phyloP scores from a whole-genome alignment of 2,797 vertebrate genomes.

The Lacerta agilis region DNA sequence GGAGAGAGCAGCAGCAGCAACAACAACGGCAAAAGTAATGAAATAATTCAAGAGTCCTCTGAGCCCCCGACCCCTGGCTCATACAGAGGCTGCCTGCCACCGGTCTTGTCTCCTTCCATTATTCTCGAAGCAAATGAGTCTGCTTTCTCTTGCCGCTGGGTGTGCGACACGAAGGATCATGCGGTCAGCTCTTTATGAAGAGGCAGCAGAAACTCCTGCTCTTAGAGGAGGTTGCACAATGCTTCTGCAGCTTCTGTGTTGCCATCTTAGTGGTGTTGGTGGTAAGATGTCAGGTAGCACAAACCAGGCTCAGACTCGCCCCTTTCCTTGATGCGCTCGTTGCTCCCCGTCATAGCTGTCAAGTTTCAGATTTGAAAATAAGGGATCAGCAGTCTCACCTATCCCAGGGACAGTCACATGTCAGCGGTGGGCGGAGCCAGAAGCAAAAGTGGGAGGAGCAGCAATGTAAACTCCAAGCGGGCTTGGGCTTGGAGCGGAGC shows the following conservation, averaged over 20 bases:
- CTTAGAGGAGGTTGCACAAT: background rate
- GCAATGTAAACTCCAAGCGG: too few relatives aligned
- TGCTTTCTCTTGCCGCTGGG: background rate
- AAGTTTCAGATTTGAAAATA: too few relatives aligned
- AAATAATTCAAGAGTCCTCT: background rate
- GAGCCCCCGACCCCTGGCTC: background rate
- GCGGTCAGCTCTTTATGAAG: background rate
- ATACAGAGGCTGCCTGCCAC: background rate
- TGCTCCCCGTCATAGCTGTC: too few relatives aligned
- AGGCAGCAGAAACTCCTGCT: background rate
- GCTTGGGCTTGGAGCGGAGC: too few relatives aligned
- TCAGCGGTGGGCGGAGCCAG: too few relatives aligned
- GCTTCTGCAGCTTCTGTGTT: background rate
- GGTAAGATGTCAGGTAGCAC: background rate
- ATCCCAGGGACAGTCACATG: too few relatives aligned
- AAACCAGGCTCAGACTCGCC: background rate
- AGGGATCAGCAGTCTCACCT: too few relatives aligned
- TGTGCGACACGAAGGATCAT: background rate
- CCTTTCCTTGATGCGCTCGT: background rate
- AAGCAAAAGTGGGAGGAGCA: too few relatives aligned
- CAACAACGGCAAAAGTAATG: too few relatives aligned
- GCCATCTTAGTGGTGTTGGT: background rate
- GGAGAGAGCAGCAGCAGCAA: too few relatives aligned
- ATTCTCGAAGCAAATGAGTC: background rate
- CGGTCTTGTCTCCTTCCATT: background rate